phyloP scores from a whole-genome alignment of 2,888 invertebrate genomes.

The Chrysolina americana region DNA sequence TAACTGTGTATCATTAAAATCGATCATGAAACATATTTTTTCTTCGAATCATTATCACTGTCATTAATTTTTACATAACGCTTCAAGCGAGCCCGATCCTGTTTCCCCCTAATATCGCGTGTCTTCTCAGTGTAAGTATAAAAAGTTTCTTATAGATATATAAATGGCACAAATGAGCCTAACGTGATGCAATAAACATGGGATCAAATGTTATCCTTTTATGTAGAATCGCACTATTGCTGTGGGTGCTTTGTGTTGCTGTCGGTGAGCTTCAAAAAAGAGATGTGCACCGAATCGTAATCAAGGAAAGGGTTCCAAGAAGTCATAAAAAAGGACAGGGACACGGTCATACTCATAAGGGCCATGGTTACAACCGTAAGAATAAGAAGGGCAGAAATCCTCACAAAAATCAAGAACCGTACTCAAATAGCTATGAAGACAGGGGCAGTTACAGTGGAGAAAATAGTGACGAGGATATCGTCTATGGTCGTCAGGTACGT shows the following conservation, averaged over 20 bases:
- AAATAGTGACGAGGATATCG: conserved; percentile 36
- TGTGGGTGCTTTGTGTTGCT: conserved; percentile 30
- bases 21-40: conserved; percentile 6
- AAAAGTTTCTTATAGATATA: conserved; percentile 29
- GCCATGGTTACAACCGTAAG: conserved; percentile 17
- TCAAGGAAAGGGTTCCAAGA: conserved; percentile 36
- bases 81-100: conserved; percentile 28
- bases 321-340: conserved; percentile 31
- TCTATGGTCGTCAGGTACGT: conserved; percentile 22
- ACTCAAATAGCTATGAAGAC: conserved; percentile 36
- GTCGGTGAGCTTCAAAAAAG: conserved; percentile 34
- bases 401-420: conserved; percentile 17
- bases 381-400: conserved; percentile 8
- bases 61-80: conserved; percentile 9
- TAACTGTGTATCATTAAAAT: conserved; percentile 19
- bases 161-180: conserved; percentile 16
- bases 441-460: conserved; percentile 35
- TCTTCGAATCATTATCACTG: neutral
- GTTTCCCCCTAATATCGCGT: conserved; percentile 35
- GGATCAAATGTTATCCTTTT: conserved; percentile 5
- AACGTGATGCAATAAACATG: conserved; percentile 26
- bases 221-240: conserved; percentile 21
- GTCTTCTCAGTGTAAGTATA: conserved; percentile 29
- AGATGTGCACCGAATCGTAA: conserved; percentile 40
- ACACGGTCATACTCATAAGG: conserved; percentile 10